phyloP scores from a whole-genome alignment of 2,113 vertebrate species.

The Cathartes aura region DNA sequence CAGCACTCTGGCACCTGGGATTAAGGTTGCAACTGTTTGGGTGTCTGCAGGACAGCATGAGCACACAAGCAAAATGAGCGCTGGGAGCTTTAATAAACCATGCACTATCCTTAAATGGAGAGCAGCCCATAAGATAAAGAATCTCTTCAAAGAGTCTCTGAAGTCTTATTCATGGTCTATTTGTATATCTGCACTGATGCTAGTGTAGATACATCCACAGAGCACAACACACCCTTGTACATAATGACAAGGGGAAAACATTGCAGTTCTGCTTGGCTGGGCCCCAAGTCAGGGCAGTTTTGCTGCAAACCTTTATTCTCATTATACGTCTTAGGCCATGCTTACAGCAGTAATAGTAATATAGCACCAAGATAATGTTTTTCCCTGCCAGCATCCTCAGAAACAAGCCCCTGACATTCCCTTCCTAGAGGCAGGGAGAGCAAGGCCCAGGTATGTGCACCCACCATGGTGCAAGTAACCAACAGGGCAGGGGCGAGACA shows the following conservation, averaged over 20 bases:
- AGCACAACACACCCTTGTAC: neutral
- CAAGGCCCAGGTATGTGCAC: neutral
- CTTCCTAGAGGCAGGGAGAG: neutral
- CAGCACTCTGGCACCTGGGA: neutral
- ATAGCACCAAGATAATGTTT: neutral
- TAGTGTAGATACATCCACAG: neutral
- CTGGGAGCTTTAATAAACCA: neutral
- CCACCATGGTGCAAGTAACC: neutral
- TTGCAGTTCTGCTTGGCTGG: neutral
- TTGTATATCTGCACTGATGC: conserved; percentile 2
- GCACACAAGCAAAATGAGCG: conserved; percentile 2
- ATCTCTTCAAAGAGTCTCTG: neutral
- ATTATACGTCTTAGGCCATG: neutral
- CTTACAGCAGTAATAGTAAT: neutral
- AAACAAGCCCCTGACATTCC: neutral
- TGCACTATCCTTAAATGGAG: fast-evolving
- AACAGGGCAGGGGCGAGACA: neutral
- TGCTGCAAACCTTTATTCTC: neutral
- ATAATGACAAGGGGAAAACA: neutral
- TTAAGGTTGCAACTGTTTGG: neutral
- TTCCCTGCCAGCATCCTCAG: neutral
- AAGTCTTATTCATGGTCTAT: neutral
- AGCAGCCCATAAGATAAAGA: conserved; percentile 52
- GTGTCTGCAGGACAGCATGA: neutral
- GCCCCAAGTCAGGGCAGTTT: neutral